Evolutionary conservation across 2,113 vertebrate species (phyloP), one percentile per base, ranked within the genome.

Genomic region (Erythrocercus mccallii): DNA sequence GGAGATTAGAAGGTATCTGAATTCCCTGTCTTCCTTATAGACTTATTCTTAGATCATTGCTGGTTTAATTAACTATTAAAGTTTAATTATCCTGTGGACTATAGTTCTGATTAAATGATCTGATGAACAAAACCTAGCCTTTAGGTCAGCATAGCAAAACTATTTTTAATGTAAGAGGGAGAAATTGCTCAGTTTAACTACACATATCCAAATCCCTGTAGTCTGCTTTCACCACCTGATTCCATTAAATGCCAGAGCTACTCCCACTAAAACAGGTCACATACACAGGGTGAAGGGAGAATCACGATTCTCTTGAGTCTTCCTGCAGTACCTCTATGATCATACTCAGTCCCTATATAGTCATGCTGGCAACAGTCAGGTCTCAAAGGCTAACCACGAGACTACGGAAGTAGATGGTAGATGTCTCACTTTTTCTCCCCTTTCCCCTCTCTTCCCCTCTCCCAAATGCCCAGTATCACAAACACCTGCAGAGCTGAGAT

Each of bases 61-160:
- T 73, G 35, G 24, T 78, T 93, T 94, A 94, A 94, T 94, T 90
- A 89, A 65, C 78, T 90, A 73, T 92, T 93, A 93, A 73, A 91
- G 80, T 91, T 94, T 91, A 95, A 96, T 94, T 96, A 76, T 91
- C 60, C 12, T 78, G 40, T 70, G 22, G 68, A 83, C 60, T 93
- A n/a, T 45, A 83, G 74, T 65, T 92, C 73, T 69, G 33, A 85
- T 78, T 78, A 86, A 92, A 82, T 73, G 65, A 85, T 74, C 56
- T 78, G 37, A 82, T 96, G 81, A 91, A 89, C 61, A 96, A 94
- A 93, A 60, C 12, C 25, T 90, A 77, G 45, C 28, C 74, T 96
- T 86, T 47, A 87, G 57, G 53, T 92, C 83, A 94, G 42, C 35
- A 65, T 6, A 89, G 42, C 27, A 70, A 66, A 90, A 69, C 4